Evolutionary conservation across 2,797 vertebrate genomes (phyloP).

Genomic region (Anomalospiza imberbis): DNA sequence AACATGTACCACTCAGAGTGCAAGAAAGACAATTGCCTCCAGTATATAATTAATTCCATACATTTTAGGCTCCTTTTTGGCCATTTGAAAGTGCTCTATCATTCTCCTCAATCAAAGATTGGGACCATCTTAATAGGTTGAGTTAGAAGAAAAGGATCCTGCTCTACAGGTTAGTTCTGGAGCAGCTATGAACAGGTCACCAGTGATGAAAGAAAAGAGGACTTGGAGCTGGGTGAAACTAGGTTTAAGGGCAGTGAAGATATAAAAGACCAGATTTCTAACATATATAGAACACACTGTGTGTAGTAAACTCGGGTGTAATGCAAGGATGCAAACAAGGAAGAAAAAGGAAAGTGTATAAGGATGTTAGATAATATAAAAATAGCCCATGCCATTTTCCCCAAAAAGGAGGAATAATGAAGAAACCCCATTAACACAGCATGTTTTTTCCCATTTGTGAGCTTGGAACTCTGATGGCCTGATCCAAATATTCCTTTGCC

Average conservation of each 20-base stretch:
- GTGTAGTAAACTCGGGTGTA: not conserved
- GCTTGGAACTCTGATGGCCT: not conserved
- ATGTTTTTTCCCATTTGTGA: rapidly evolving
- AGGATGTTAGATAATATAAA: not conserved
- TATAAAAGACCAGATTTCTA: not conserved
- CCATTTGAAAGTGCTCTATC: not conserved
- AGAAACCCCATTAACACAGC: not conserved
- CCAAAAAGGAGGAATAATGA: not conserved
- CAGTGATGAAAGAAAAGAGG: not conserved
- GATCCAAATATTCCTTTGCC: not conserved
- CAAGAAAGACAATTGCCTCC: not conserved
- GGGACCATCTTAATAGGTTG: not conserved
- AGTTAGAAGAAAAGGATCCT: not conserved
- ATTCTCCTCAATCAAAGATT: not conserved
- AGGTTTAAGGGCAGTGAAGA: not conserved
- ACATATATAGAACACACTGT: no score
- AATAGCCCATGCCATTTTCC: rapidly evolving
- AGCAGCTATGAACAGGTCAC: not conserved
- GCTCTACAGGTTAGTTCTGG: not conserved
- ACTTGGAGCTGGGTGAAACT: not conserved
- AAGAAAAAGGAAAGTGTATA: not conserved
- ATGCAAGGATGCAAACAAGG: not conserved
- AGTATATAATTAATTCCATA: not conserved
- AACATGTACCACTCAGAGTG: not conserved
- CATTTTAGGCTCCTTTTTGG: not conserved